A percentile compares a stretch with the other conserved stretches of the same genome.
Conservation (phyloP, 92 coral and sea anemone species). For the Hydrozoanthus gracilis region DNA sequence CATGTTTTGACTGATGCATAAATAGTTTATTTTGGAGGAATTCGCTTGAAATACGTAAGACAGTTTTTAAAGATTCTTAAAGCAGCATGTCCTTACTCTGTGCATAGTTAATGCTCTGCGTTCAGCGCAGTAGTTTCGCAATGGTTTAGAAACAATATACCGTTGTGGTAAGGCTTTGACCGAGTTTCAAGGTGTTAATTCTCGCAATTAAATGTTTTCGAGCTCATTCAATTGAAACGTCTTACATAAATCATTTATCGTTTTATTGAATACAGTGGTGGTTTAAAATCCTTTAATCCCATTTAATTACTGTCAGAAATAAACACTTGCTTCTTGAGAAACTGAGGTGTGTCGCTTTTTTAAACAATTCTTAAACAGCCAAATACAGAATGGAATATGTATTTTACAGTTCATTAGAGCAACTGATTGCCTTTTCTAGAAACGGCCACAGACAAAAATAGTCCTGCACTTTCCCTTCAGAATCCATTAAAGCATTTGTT, state of each 20-base stretch:
- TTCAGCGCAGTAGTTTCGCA: neutral
- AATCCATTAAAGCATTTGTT: neutral
- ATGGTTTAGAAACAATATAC: neutral
- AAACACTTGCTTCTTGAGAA: neutral
- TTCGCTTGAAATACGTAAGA: too few species aligned
- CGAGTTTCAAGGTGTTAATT: neutral
- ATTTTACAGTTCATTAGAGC: neutral
- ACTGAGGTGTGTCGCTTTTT: neutral
- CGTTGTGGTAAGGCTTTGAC: neutral
- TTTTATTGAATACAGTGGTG: neutral
- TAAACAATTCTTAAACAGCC: neutral
- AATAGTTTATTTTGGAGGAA: too few species aligned
- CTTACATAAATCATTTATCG: neutral
- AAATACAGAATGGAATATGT: neutral
- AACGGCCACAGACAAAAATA: neutral
- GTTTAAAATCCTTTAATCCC: slow-evolving; percentile 21
- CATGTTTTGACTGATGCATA: too few species aligned
- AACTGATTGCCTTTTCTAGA: neutral
- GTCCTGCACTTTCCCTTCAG: neutral
- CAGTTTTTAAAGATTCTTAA: neutral
- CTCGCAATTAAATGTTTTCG: neutral
- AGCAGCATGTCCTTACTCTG: neutral
- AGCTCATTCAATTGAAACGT: neutral
- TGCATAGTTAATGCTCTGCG: neutral
- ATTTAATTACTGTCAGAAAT: neutral